Percentiles rank a stretch among this genome's conserved stretches.
phyloP scores from a whole-genome alignment of 2,797 vertebrate species.

The Naso thynnoides region DNA sequence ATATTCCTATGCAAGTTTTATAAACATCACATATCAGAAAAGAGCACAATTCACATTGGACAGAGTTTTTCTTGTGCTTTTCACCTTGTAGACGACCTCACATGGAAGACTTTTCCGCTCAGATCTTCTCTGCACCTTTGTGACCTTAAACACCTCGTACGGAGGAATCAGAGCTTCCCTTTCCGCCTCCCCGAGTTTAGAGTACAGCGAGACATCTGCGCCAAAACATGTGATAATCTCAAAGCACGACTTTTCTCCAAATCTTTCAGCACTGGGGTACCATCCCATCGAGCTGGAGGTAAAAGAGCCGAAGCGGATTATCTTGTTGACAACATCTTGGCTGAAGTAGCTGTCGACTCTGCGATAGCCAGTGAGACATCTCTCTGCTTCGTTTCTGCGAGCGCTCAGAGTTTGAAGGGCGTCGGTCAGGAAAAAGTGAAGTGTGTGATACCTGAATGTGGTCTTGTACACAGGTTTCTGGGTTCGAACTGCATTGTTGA shows the following conservation, averaged over 20 bases:
- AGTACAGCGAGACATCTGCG: conserved; percentile 60
- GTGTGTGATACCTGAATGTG: conserved; percentile 50
- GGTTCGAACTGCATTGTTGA: conserved; percentile 59
- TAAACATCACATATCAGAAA: conserved; percentile 4
- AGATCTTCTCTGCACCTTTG: conserved; percentile 23
- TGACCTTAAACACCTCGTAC: conserved; percentile 66
- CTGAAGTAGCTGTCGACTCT: conserved; percentile 39
- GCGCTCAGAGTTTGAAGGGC: conserved; percentile 58
- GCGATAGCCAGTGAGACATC: conserved; percentile 48
- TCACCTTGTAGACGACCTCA: conserved; percentile 59
- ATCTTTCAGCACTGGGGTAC: conserved; percentile 14
- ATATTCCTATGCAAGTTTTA: not conserved
- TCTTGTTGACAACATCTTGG: conserved; percentile 32
- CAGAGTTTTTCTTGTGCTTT: conserved; percentile 7
- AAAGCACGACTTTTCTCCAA: conserved; percentile 65
- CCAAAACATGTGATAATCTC: conserved; percentile 54
- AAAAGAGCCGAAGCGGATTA: conserved; percentile 64
- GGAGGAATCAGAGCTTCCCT: conserved; percentile 66
- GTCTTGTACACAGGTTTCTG: conserved; percentile 43
- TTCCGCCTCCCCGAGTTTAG: conserved; percentile 29
- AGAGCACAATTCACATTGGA: conserved; percentile 61
- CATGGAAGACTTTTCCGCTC: conserved; percentile 36
- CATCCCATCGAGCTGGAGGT: conserved; percentile 54
- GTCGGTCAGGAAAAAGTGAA: conserved; percentile 61
- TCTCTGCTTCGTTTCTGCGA: conserved; percentile 3